phyloP scores from a whole-genome alignment of 2,113 vertebrate genomes.

The Dasyurus viverrinus region DNA sequence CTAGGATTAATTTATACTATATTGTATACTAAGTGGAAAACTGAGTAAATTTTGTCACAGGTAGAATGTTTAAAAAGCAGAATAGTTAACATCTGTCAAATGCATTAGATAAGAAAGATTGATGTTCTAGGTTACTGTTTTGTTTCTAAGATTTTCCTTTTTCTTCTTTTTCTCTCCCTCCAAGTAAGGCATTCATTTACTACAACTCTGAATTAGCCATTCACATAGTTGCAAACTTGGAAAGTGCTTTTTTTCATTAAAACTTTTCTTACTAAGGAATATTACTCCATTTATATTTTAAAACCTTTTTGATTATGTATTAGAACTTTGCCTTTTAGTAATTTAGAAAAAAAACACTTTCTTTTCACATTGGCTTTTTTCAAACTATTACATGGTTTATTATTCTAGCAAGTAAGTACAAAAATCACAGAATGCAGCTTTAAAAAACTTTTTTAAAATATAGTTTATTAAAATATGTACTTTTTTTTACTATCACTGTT shows the following conservation, averaged over 20 bases:
- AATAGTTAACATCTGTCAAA: conserved; percentile 61
- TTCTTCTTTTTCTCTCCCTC: conserved; percentile 4
- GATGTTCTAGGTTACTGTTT: conserved; percentile 71
- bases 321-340: conserved; percentile 72
- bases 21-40: conserved; percentile 65
- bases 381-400: conserved; percentile 79
- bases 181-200: conserved; percentile 69
- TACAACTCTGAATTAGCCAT: conserved; percentile 73
- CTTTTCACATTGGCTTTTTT: conserved; percentile 75
- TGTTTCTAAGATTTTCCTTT: conserved; percentile 51
- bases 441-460: conserved; percentile 72
- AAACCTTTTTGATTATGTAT: conserved; percentile 73
- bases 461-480: conserved; percentile 75
- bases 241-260: conserved; percentile 81
- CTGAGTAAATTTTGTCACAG: conserved; percentile 53
- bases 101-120: conserved; percentile 70
- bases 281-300: conserved; percentile 82
- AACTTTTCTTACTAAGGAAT: conserved; percentile 80
- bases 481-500: conserved; percentile 57
- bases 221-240: conserved; percentile 74
- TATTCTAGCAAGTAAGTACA: conserved; percentile 84
- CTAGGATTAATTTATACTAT: conserved; percentile 77
- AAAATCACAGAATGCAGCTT: conserved; percentile 85
- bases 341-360: conserved; percentile 74
- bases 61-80: not conserved